These are phyloP conservation scores for Romanogobio albipinnatus DNA, from an alignment of 2,113 vertebrate species.

Conservation along the genomic window DNA sequence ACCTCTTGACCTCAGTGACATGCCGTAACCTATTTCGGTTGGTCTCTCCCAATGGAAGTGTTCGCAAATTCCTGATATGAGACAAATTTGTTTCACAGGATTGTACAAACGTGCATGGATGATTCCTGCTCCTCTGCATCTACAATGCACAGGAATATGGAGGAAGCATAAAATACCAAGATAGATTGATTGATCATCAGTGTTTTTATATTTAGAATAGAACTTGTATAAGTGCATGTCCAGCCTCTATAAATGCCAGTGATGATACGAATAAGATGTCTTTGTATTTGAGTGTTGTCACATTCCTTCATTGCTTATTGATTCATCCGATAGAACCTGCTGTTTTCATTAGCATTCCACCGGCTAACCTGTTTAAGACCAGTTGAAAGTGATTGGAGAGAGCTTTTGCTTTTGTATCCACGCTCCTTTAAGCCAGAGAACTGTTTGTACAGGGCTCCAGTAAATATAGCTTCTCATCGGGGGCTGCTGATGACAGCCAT, in stretches of 20 bases:
- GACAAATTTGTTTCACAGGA: background rate
- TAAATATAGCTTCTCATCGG: slow-evolving; percentile 75
- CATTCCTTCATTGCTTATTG: background rate
- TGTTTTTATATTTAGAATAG: no score
- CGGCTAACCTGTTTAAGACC: background rate
- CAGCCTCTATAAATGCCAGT: background rate
- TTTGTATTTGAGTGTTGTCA: background rate
- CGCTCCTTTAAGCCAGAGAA: slow-evolving; percentile 30
- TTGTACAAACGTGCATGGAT: slow-evolving; percentile 11
- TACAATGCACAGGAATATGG: background rate
- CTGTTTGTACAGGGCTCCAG: slow-evolving; percentile 51
- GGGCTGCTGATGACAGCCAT: slow-evolving; percentile 74
- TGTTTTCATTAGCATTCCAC: slow-evolving; percentile 14
- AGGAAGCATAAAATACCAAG: slow-evolving; percentile 26
- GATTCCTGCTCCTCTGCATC: background rate
- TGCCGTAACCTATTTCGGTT: slow-evolving; percentile 7
- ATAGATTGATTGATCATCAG: background rate
- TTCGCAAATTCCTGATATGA: background rate
- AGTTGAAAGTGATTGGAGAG: background rate
- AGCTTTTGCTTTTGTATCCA: slow-evolving; percentile 5
- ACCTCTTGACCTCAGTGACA: slow-evolving; percentile 28
- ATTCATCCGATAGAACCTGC: background rate
- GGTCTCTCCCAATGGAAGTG: background rate
- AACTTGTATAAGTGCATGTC: background rate
- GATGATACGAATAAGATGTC: background rate